Conservation (phyloP, 2,888 invertebrate genomes). For the Craniophora ligustri region DNA sequence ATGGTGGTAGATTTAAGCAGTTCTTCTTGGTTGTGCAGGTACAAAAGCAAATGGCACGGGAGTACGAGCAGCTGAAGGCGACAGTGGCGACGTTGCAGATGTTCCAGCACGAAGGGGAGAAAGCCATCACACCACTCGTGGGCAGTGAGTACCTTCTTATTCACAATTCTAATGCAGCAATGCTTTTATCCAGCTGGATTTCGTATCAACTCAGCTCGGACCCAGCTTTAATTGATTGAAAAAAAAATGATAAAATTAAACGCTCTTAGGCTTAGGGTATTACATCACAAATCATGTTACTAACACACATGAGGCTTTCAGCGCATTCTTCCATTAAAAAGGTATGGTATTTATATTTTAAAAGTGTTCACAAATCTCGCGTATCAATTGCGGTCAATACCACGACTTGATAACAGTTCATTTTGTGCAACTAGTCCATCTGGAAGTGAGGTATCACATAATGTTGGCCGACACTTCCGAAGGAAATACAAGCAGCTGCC, state of each 20-base stretch:
- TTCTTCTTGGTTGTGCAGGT: slow-evolving; percentile 88
- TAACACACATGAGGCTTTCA: no score
- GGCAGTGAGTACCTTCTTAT: slow-evolving; percentile 69
- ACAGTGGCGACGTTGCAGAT: slow-evolving; percentile 93
- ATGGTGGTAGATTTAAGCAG: background rate
- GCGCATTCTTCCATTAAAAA: no score
- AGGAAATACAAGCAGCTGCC: slow-evolving; percentile 16
- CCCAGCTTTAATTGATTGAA: no score
- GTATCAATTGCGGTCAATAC: slow-evolving; percentile 16
- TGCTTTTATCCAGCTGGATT: no score
- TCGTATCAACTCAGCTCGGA: no score
- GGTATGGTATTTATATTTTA: no score
- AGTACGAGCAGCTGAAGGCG: slow-evolving; percentile 96
- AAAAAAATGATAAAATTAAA: no score
- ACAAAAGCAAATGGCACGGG: slow-evolving; percentile 95
- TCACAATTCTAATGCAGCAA: background rate
- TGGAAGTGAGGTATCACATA: slow-evolving; percentile 27
- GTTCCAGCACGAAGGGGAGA: slow-evolving; percentile 91
- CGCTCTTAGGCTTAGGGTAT: no score
- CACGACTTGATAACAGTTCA: slow-evolving; percentile 14
- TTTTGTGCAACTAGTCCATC: slow-evolving; percentile 19
- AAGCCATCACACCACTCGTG: slow-evolving; percentile 78
- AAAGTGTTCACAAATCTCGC: background rate
- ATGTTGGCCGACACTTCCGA: slow-evolving; percentile 24
- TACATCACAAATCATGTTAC: no score